Evolutionary conservation across 2,797 vertebrate genomes (phyloP).

Genomic region (Lepilemur ruficaudatus): DNA sequence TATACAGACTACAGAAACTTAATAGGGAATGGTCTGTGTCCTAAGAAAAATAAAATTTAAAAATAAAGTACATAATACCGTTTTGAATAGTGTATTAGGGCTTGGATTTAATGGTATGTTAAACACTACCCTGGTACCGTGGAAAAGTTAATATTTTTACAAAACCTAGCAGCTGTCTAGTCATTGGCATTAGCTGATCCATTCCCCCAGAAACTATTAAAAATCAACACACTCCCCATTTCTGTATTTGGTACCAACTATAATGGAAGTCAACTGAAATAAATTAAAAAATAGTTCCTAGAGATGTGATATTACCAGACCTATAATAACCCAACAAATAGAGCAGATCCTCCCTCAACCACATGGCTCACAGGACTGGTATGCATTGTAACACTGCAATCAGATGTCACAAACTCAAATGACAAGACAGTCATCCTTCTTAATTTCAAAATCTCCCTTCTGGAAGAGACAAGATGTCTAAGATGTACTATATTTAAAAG

Average conservation of each 20-base stretch:
- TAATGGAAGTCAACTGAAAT: neutral
- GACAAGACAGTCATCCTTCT: constrained; percentile 36
- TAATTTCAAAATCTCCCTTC: constrained; percentile 74
- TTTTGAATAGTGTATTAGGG: neutral
- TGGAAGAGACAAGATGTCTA: constrained; percentile 64
- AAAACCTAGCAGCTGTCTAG: neutral
- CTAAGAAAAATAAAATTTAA: neutral
- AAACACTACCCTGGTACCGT: neutral
- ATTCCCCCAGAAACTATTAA: constrained; percentile 37
- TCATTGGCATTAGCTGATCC: neutral
- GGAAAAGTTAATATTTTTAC: constrained; percentile 27
- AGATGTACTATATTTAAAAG: constrained; percentile 76
- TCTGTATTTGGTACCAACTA: neutral
- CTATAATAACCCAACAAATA: neutral
- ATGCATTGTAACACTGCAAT: neutral
- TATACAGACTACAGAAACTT: neutral
- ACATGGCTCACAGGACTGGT: neutral
- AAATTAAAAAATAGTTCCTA: neutral
- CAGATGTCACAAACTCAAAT: constrained; percentile 18
- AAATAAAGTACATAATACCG: neutral
- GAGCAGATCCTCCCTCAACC: neutral
- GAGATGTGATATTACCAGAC: neutral
- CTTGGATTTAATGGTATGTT: constrained; percentile 3
- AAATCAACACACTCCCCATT: neutral
- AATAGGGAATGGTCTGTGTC: neutral